Evolutionary conservation across 2,113 vertebrate species (phyloP), one percentile per base, ranked within the genome.

Genomic region (Apteryx mantelli): DNA sequence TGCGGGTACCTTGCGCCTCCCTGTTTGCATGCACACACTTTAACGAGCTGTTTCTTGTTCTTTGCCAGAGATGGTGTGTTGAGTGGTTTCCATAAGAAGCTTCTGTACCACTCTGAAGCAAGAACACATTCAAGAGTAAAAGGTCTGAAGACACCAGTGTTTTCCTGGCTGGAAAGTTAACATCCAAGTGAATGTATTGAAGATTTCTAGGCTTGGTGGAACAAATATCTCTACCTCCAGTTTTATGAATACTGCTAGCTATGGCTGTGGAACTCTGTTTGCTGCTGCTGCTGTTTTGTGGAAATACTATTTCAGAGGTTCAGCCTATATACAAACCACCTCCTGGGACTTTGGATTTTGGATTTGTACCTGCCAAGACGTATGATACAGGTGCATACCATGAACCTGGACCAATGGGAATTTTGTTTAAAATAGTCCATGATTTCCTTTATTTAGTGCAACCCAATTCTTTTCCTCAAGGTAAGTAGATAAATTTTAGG

Each of bases 401-500:
- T 61, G 98, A 99, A 82, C 98, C 99, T 4, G 99, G 99, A 64
- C 95, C 98, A 56, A 98, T 99, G n/a, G 98, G 98, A 81, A 96
- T 98, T 93, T 98, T 99, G 77, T 99, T 99, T 97, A 98, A 98
- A 78, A 91, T 99, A 97, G 99, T 99, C 80, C 98, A 98, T 36
- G 81, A 96, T 2, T 99, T 99, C 56, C 98, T 99, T 52, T 97
- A 96, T 13, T 97, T 99, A 70, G 99, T 99, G 56, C 99, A 99
- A 82, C 99, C 99, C 61, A 98, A 99, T 91, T 95, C 97, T 32
- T 99, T 99, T 60, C 99, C 99, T 11, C 97, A 98, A 98, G 99
- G 99, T 99, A 98, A 98, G 99, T 70, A 65, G 18, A 22, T 78
- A 69, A 73, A 63, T 48, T 52, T 44, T 36, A 30, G 48, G 20